A percentile compares a stretch with the other conserved stretches of the same genome.
Evolutionary conservation across 2,113 vertebrate genomes (phyloP).

Genomic region (Serilophus lunatus): DNA sequence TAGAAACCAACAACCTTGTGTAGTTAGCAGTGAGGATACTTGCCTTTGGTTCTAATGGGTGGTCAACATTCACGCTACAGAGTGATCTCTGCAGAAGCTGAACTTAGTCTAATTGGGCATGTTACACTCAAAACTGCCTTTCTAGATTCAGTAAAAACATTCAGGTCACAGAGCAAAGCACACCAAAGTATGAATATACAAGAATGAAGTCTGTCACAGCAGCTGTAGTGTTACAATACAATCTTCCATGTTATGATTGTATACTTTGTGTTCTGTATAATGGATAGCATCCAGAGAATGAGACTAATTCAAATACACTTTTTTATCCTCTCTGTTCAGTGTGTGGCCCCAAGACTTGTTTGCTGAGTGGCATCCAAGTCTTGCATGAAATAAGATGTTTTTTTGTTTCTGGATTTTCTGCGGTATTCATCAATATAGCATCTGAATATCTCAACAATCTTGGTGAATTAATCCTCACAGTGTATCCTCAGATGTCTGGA

Average conservation of each 20-base stretch:
- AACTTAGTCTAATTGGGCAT: background rate
- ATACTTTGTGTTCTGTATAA: conserved; percentile 55
- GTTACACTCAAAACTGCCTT: background rate
- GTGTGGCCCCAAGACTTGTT: conserved; percentile 62
- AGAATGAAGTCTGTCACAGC: conserved; percentile 52
- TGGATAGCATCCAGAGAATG: conserved; percentile 48
- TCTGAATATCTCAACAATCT: conserved; percentile 27
- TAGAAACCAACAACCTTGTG: background rate
- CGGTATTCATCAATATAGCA: conserved; percentile 33
- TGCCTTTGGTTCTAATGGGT: background rate
- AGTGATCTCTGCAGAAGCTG: background rate
- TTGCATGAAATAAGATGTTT: conserved; percentile 30
- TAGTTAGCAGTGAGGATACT: background rate
- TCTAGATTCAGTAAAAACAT: conserved; percentile 20
- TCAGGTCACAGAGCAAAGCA: conserved; percentile 42
- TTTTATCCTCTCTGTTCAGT: conserved; percentile 48
- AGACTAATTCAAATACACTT: conserved; percentile 51
- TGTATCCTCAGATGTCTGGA: conserved; percentile 20
- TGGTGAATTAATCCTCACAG: conserved; percentile 22
- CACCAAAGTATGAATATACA: background rate
- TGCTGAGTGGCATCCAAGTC: conserved; percentile 56
- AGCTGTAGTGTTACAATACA: conserved; percentile 59
- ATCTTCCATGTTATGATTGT: conserved; percentile 51
- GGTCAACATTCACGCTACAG: background rate
- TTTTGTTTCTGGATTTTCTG: conserved; percentile 59